Base-by-base conservation (phyloP, 2,797 vertebrate genomes). In the Xerus rutilus region DNA sequence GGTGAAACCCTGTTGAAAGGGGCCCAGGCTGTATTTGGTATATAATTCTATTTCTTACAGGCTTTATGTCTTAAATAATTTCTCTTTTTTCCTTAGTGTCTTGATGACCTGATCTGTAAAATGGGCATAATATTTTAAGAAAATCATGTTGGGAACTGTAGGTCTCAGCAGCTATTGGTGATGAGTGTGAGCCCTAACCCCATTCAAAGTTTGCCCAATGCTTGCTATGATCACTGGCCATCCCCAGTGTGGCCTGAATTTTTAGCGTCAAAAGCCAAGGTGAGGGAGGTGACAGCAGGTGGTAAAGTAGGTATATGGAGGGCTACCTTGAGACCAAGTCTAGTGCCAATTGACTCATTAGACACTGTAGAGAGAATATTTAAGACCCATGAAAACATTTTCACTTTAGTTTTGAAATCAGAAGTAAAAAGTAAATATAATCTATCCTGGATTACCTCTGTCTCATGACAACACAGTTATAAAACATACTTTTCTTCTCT, bases 61-160 rank as follows among this genome's bases (percentile, higher is more conserved):
- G 6, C n/a, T 54, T 6, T 76, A 8, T 13, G 12, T 82, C 78
- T 82, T 83, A 1, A 91, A 35, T 54, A 25, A n/a, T 28, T n/a
- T 83, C 30, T 45, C 69, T 67, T 85, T 52, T 79, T 7, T 91
- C 59, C 32, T 81, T 17, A 5, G 8, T 21, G 18, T 54, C 32
- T 90, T 32, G 21, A 70, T 52, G 62, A 91, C 23, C 35, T 62
- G 57, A 89, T 92, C 86, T 93, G 47, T 90, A 91, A 92, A 96
- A 85, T 54, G 85, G 85, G 62, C 21, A 23, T 28, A 28, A 21
- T 81, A 45, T 49, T 73, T 57, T 77, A 72, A 89, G 85, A 67
- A 32, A 39, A 30, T 43, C 13, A 4, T 43, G 52, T 43, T 59
- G 39, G 28, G 67, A 86, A 69, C 14, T 39, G 28, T 11, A 88